Percentiles rank a stretch among this genome's conserved stretches.
Conservation (phyloP, 1,140 invertebrate species). For the Drosophila lini region DNA sequence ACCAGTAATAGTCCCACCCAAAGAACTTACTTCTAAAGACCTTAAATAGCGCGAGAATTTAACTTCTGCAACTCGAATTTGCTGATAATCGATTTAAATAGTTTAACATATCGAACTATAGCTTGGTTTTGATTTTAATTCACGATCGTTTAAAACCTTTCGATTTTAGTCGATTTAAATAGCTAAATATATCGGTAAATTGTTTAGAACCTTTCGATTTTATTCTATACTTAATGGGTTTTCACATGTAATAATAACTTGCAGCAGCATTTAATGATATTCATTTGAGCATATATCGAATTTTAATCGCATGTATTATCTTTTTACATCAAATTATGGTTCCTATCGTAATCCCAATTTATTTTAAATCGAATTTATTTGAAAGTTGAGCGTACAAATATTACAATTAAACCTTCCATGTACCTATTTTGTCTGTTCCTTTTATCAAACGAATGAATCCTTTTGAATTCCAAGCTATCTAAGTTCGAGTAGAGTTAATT, state of each 20-base stretch:
- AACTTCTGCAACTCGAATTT: slow-evolving; percentile 12
- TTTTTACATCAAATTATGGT: not conserved
- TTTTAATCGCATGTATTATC: slow-evolving; percentile 2
- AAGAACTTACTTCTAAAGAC: slow-evolving; percentile 3
- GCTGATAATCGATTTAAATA: not conserved
- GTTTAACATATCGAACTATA: not conserved
- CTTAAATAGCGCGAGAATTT: not conserved
- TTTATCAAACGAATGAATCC: not conserved
- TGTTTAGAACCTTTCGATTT: no score
- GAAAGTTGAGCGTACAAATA: not conserved
- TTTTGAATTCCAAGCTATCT: not conserved
- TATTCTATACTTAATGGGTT: not conserved
- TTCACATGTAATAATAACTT: not conserved
- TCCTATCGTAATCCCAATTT: not conserved
- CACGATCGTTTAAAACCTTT: not conserved
- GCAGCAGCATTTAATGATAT: not conserved
- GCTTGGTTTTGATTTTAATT: not conserved
- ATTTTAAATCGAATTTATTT: not conserved
- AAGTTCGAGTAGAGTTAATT: not conserved
- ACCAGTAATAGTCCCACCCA: slow-evolving; percentile 71
- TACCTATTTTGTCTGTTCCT: not conserved
- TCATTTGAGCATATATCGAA: not conserved
- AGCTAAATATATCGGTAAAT: no score
- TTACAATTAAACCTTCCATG: not conserved
- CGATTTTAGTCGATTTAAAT: no score